Base-by-base conservation (phyloP, 2,797 vertebrate species). In the Crocodylus rhombifer region DNA sequence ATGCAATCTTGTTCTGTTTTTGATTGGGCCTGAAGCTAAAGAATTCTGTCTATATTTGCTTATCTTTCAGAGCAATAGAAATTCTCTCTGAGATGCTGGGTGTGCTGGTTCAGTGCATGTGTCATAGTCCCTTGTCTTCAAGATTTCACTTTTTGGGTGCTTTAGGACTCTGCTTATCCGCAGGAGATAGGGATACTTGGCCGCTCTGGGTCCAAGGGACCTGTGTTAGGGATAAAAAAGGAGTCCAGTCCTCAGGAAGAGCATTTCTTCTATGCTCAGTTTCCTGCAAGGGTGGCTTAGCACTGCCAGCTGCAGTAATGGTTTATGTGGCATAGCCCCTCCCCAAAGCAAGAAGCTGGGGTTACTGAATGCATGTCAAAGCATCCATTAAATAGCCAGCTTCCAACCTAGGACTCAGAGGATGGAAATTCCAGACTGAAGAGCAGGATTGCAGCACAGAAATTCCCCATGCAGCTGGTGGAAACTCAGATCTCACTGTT, bases 81-180 rank as follows among this genome's bases (percentile, higher is more conserved):
- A 63, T 58, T 80, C 73, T 77, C 79, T 58, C 86, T 67, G n/a
- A 79, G 90, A 77, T 36, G 14, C 77, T 1, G 13, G 20, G 11
- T 92, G 86, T 63, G 73, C 16, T 0, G 0, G 28, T 13, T 30
- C 80, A 2, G 0, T 20, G 1, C 0, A 0, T 26, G 4, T 61
- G 60, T 56, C 1, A 0, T 26, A 1, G 23, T 26, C 51, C 30
- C 36, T 36, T 82, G 77, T 80, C 58, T 28, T 21, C 26, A 4
- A 58, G 51, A 61, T 63, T 0, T 18, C 2, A 5, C 0, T 33
- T 67, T 82, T 56, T 5, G 5, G 1, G 0, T 2, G 4, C 33
- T 20, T 67, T 5, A 36, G 33, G 33, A 36, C 33, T 51, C 69
- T 51, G 7, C 6, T 42, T 73, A 26, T 51, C 9, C 25, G 14